Percentiles rank a stretch among this genome's conserved stretches.
phyloP scores from a whole-genome alignment of 2,113 vertebrate genomes.

The Syngnathus scovelli region DNA sequence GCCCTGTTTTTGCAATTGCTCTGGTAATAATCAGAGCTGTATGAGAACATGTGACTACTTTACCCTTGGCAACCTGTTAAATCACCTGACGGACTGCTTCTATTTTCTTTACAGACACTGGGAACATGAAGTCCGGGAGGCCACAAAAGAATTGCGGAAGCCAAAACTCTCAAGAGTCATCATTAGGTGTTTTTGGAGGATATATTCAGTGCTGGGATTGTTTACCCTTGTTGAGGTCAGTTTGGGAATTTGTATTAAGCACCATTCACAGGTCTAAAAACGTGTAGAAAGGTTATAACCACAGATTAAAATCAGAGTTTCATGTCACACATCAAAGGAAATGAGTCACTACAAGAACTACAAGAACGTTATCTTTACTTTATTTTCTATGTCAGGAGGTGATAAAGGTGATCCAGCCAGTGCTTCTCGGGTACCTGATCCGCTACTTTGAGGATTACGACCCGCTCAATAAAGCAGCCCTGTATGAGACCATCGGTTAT shows the following conservation, averaged over 20 bases:
- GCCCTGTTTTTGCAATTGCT: background rate
- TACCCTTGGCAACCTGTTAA: background rate
- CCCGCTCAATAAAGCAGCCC: conserved; percentile 21
- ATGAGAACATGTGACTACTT: background rate
- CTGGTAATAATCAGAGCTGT: background rate
- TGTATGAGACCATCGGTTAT: conserved; percentile 66
- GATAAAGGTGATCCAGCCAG: conserved; percentile 78
- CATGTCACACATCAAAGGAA: background rate
- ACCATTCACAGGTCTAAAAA: background rate
- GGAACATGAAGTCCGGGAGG: conserved; percentile 80
- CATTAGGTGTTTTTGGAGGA: conserved; percentile 85
- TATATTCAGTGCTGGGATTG: conserved; percentile 80
- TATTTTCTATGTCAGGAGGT: conserved; percentile 69
- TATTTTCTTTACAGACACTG: conserved; percentile 71
- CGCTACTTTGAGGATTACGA: conserved; percentile 76
- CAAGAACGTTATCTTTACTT: background rate
- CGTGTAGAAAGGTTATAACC: background rate
- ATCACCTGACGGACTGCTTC: background rate
- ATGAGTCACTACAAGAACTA: too few species aligned
- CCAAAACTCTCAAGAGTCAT: conserved; percentile 82
- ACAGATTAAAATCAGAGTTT: background rate
- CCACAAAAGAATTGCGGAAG: conserved; percentile 70
- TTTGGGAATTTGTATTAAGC: background rate
- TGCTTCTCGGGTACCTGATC: conserved; percentile 83
- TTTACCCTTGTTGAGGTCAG: conserved; percentile 87